Evolutionary conservation across 1,140 invertebrate genomes (phyloP), one percentile per base, ranked within the genome.

Genomic region (Theocolax elegans): DNA sequence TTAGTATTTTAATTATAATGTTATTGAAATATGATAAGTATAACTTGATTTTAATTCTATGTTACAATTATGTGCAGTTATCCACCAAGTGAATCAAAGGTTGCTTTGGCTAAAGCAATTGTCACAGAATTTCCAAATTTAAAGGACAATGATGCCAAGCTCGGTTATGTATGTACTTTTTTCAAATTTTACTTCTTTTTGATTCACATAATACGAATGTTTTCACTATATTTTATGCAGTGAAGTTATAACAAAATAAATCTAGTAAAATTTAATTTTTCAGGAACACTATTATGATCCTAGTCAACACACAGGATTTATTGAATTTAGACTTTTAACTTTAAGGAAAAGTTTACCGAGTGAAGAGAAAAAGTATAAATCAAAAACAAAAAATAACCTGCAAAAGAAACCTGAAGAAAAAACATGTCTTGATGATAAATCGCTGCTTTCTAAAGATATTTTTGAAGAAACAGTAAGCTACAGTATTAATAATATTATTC

Each of bases 81-180:
- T 56, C 72, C 72, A 23, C 72, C 67, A 29, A 38, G 63, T 25
- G 72, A 69, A 65, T 38, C 72, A 13, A 73, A 73, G 51, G 9
- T 62, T 27, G 62, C 40, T 12, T 51, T 73, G 38, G 72, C 72
- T 1, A 69, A 69, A 73, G 60, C 72, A 13, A 69, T 73, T 2
- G 49, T 73, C 0, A 64, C 46, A 2, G 72, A 69, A 46, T 69
- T 69, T 40, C 72, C 62, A 15, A 53, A 53, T 8, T 44, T 69
- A 23, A 54, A 29, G 19, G 7, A 31, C 27, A n/a, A 10, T 44
- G 15, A 44, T 44, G 9, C 40, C 15, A 44, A 44, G 15, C 15
- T 44, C 3, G 40, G 40, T 15, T 44, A 44, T 44, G 40, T 44
- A n/a, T 15, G 40, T 44, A 6, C 4, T 35, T 35, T 6, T 35